phyloP scores from a whole-genome alignment of 1,140 invertebrate species.

The Oedothorax gibbosus region DNA sequence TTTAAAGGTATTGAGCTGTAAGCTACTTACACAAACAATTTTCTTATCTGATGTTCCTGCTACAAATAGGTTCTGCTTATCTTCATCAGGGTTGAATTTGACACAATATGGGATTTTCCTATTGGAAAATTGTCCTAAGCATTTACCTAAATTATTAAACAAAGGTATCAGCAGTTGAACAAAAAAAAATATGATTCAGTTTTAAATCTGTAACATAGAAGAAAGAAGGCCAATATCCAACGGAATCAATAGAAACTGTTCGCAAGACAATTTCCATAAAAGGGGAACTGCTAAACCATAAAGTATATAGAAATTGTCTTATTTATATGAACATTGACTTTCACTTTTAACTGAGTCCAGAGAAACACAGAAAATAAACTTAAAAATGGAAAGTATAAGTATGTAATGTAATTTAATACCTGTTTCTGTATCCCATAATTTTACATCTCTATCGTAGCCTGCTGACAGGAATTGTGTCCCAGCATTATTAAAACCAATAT shows the following conservation, averaged over 20 bases:
- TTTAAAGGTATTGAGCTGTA: neutral
- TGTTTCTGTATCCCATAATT: constrained; percentile 99
- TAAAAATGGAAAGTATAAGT: neutral
- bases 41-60: constrained; percentile 99
- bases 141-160: constrained; percentile 73
- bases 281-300: neutral
- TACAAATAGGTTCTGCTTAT: constrained; percentile 97
- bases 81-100: constrained; percentile 97
- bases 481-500: constrained; percentile 95
- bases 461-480: constrained; percentile 95
- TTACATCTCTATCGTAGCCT: constrained; percentile 88
- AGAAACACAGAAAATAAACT: too few relatives aligned
- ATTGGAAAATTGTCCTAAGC: constrained; percentile 91
- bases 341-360: too few relatives aligned
- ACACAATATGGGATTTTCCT: constrained; percentile 97
- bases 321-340: too few relatives aligned
- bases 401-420: constrained; percentile 66
- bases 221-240: neutral
- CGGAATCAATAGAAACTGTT: neutral
- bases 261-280: neutral
- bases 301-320: neutral
- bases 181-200: neutral
- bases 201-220: too few relatives aligned
- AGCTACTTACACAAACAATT: constrained; percentile 82
- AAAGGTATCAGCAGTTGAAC: neutral